Conservation (phyloP, 2,888 invertebrate genomes). For the Cotesia congregata region DNA sequence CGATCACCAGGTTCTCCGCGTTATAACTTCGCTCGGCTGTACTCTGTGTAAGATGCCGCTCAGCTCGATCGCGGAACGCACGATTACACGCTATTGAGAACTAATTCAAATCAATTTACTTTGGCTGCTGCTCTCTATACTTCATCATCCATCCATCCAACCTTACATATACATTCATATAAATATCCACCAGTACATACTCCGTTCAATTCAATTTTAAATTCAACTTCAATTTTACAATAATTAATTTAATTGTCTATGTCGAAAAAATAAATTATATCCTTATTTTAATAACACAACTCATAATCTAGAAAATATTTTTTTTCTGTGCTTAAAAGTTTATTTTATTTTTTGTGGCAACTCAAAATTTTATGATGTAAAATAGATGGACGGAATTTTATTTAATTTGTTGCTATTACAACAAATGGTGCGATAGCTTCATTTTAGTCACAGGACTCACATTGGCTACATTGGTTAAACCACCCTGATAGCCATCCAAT, state of each 20-base stretch:
- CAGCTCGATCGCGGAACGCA: conserved; percentile 46
- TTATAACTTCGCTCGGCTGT: conserved; percentile 11
- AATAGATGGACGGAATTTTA: too few species aligned
- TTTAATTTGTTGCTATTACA: too few species aligned
- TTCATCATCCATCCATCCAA: conserved; percentile 14
- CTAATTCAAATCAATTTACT: conserved; percentile 69
- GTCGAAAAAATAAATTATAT: neutral
- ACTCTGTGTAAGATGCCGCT: conserved; percentile 31
- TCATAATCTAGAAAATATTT: too few species aligned
- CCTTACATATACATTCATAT: conserved; percentile 2
- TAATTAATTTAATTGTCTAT: neutral
- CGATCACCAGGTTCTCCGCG: conserved; percentile 28
- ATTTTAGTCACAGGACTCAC: too few species aligned
- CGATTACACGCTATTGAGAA: conserved; percentile 68
- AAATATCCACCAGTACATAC: neutral
- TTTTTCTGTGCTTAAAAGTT: too few species aligned
- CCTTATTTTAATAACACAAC: too few species aligned
- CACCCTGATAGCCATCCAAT: too few species aligned
- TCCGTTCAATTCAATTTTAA: neutral
- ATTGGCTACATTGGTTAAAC: too few species aligned
- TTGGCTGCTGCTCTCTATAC: conserved; percentile 43
- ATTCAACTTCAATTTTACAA: conserved; percentile 5
- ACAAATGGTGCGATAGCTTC: too few species aligned
- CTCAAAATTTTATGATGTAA: too few species aligned
- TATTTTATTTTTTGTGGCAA: too few species aligned